phyloP scores from a whole-genome alignment of 2,888 invertebrate genomes.

The Diarsia mendica region DNA sequence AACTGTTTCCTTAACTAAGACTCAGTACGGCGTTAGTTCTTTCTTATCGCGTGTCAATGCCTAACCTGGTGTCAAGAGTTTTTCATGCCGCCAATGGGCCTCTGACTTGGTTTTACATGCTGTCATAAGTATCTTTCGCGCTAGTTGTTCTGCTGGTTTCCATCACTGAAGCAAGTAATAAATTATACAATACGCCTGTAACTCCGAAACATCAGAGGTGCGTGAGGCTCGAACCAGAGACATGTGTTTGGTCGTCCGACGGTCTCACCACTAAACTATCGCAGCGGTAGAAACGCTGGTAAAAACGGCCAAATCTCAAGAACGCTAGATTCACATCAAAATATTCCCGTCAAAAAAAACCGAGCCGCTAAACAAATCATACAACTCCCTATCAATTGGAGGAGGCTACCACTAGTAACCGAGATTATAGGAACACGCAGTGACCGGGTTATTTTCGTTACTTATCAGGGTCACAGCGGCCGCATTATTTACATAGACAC shows the following conservation, averaged over 20 bases:
- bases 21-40: neutral
- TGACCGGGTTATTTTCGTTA: constrained; percentile 86
- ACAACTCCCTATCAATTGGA: constrained; percentile 55
- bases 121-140: too few species aligned
- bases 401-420: constrained; percentile 70
- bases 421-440: constrained; percentile 78
- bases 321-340: neutral
- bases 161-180: too few species aligned
- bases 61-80: too few species aligned
- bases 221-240: too few species aligned
- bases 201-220: too few species aligned
- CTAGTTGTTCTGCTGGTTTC: too few species aligned
- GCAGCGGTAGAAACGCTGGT: neutral
- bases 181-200: too few species aligned
- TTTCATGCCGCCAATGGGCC: too few species aligned
- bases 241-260: too few species aligned
- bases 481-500: constrained; percentile 75
- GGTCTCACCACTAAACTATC: too few species aligned
- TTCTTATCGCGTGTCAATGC: too few species aligned
- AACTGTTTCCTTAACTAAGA: constrained; percentile 1
- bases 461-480: constrained; percentile 83
- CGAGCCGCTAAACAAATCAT: constrained; percentile 41
- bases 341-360: constrained; percentile 13
- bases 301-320: neutral
- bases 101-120: too few species aligned